Conservation (phyloP, 2,113 vertebrate species). For the Rynchops niger region DNA sequence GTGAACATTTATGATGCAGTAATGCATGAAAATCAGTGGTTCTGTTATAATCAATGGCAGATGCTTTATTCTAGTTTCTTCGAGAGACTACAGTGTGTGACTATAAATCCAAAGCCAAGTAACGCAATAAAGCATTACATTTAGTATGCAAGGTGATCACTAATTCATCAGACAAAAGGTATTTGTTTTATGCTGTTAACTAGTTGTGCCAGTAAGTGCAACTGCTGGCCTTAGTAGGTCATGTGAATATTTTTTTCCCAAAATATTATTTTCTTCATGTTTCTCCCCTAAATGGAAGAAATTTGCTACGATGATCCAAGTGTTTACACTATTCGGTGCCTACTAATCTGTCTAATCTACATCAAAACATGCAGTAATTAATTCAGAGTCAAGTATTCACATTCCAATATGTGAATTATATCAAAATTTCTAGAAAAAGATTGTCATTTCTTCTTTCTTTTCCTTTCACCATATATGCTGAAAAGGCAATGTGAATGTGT, state of each 20-base stretch:
- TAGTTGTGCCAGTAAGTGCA: slow-evolving; percentile 27
- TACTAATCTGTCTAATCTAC: background rate
- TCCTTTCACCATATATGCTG: background rate
- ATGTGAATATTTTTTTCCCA: slow-evolving; percentile 11
- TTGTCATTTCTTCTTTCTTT: background rate
- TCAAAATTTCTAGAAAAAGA: background rate
- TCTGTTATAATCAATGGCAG: slow-evolving; percentile 47
- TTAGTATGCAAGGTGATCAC: background rate
- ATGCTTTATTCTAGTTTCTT: slow-evolving; percentile 37
- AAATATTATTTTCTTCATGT: background rate
- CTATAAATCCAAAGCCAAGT: slow-evolving; percentile 31
- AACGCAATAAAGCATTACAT: slow-evolving; percentile 29
- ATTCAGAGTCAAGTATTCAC: background rate
- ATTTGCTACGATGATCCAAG: background rate
- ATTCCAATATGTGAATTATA: background rate
- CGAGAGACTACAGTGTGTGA: slow-evolving; percentile 26
- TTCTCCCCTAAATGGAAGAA: background rate
- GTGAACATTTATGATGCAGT: slow-evolving; percentile 15
- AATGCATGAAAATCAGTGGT: slow-evolving; percentile 46
- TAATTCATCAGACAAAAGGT: slow-evolving; percentile 39
- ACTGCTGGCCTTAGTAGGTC: slow-evolving; percentile 3
- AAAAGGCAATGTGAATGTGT: background rate
- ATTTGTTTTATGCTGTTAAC: background rate
- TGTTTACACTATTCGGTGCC: background rate
- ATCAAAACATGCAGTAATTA: background rate